Evolutionary conservation across 2,797 vertebrate genomes (phyloP).

Genomic region (Silurus aristotelis): DNA sequence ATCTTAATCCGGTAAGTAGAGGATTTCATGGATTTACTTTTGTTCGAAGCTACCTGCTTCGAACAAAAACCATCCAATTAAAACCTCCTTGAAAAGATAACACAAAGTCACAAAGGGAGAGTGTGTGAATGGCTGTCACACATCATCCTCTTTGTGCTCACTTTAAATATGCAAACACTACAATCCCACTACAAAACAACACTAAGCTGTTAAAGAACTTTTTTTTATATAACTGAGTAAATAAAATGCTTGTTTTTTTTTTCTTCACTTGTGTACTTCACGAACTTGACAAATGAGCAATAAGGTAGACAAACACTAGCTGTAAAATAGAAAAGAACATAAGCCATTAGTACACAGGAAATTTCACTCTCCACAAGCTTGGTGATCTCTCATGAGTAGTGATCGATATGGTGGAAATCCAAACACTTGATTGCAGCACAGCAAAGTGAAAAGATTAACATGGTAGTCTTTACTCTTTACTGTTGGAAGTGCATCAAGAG

Average conservation of each 20-base stretch:
- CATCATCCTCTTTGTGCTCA: slow-evolving; percentile 24
- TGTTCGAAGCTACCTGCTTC: slow-evolving; percentile 57
- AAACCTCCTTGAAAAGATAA: slow-evolving; percentile 58
- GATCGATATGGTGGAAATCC: slow-evolving; percentile 5
- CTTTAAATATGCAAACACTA: slow-evolving; percentile 63
- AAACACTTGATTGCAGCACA: background rate
- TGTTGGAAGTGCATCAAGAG: background rate
- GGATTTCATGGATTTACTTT: slow-evolving; percentile 58
- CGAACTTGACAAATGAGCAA: background rate
- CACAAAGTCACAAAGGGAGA: slow-evolving; percentile 33
- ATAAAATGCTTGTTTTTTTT: background rate
- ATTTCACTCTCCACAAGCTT: background rate
- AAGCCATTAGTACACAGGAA: background rate
- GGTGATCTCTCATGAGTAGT: background rate
- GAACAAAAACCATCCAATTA: slow-evolving; percentile 67
- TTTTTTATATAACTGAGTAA: background rate
- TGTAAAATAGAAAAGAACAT: slow-evolving; percentile 9
- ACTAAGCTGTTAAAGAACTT: slow-evolving; percentile 58
- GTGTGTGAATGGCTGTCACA: slow-evolving; percentile 38
- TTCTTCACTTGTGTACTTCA: too few relatives aligned
- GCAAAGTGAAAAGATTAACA: background rate
- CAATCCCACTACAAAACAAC: slow-evolving; percentile 58
- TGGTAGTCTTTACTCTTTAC: background rate
- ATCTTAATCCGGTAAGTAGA: slow-evolving; percentile 62
- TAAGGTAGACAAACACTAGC: background rate